Conservation (phyloP, 2,888 invertebrate species). For the Trachelus stipa region DNA sequence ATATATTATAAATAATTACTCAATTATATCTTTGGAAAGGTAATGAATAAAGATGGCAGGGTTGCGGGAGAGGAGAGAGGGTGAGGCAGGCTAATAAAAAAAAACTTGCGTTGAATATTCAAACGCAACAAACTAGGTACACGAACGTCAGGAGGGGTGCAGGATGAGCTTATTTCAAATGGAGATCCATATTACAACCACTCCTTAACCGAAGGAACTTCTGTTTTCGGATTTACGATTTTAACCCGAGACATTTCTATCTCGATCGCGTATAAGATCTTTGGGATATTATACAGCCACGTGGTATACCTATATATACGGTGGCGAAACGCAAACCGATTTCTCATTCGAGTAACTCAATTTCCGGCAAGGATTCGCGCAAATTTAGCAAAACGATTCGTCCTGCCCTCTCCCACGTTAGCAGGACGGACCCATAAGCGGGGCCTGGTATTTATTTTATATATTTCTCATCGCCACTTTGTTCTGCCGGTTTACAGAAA, state of each 20-base stretch:
- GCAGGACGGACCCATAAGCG: not conserved
- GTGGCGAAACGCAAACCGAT: not conserved
- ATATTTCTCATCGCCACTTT: conserved; percentile 21
- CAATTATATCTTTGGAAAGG: conserved; percentile 67
- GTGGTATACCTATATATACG: not conserved
- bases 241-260: not conserved
- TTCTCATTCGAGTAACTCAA: not conserved
- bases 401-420: conserved; percentile 51
- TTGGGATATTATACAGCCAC: conserved; percentile 2
- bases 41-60: conserved; percentile 66
- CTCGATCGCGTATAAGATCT: conserved; percentile 11
- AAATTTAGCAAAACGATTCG: conserved; percentile 68
- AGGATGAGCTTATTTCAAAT: conserved; percentile 65
- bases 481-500: conserved; percentile 18
- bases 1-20: conserved; percentile 68
- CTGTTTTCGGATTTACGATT: conserved; percentile 49
- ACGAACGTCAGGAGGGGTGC: conserved; percentile 30
- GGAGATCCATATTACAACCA: conserved; percentile 65
- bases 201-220: conserved; percentile 59
- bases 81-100: conserved; percentile 62
- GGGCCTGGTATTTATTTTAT: not conserved
- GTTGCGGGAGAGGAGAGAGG: conserved; percentile 45
- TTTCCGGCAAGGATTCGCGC: not conserved
- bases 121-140: conserved; percentile 67
- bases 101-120: conserved; percentile 64